Evolutionary conservation across 2,888 invertebrate genomes (phyloP).

Genomic region (Dromius quadrimaculatus): DNA sequence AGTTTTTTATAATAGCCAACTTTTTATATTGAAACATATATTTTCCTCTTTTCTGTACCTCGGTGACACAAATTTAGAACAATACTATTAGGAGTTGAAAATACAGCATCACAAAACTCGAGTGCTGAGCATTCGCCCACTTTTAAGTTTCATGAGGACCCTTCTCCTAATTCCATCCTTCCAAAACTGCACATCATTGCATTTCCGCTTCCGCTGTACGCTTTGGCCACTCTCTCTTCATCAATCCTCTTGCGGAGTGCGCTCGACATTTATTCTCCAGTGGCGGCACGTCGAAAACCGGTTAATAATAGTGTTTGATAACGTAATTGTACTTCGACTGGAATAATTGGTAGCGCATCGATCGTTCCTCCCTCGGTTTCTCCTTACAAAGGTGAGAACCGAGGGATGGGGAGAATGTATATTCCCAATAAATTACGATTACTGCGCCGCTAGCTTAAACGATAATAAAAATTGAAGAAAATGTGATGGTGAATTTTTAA

Average conservation of each 20-base stretch:
- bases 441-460: slow-evolving; percentile 40
- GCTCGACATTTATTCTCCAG: slow-evolving; percentile 48
- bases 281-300: slow-evolving; percentile 44
- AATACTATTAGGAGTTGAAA: too few relatives aligned
- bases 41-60: too few relatives aligned
- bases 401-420: too few relatives aligned
- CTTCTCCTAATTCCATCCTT: neutral
- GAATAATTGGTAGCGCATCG: slow-evolving; percentile 49
- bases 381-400: slow-evolving; percentile 31
- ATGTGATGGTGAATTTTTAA: too few relatives aligned
- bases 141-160: too few relatives aligned
- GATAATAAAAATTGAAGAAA: too few relatives aligned
- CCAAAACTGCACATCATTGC: slow-evolving; percentile 20
- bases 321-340: slow-evolving; percentile 49
- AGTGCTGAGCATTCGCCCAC: too few relatives aligned
- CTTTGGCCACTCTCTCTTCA: neutral
- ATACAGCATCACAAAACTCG: too few relatives aligned
- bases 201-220: neutral
- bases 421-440: slow-evolving; percentile 47
- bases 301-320: slow-evolving; percentile 51
- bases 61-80: too few relatives aligned
- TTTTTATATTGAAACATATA: too few relatives aligned
- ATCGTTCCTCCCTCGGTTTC: slow-evolving; percentile 14
- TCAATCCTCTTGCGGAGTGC: slow-evolving; percentile 29
- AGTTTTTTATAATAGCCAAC: too few relatives aligned